Conservation (phyloP, 2,113 vertebrate species). For the Rousettus leschenaultii region DNA sequence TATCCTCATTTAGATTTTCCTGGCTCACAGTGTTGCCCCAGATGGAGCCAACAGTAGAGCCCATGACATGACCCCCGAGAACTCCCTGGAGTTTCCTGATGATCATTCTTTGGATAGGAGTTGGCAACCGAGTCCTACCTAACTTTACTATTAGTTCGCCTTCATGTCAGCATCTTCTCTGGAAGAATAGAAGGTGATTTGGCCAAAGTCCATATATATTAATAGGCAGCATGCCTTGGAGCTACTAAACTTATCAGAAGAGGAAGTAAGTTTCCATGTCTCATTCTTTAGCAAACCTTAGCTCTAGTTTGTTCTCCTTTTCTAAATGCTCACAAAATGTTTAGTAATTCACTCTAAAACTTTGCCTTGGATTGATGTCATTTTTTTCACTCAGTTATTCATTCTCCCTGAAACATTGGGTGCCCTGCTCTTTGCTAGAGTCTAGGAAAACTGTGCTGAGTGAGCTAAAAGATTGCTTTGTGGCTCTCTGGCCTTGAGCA, state of each 20-base stretch:
- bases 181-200: background rate
- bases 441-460: background rate
- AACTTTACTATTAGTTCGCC: background rate
- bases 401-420: background rate
- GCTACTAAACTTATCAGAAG: background rate
- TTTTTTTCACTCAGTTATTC: background rate
- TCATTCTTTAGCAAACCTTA: background rate
- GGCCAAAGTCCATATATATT: background rate
- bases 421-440: background rate
- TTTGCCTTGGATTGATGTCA: background rate
- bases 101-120: background rate
- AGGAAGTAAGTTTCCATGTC: background rate
- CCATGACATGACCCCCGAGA: background rate
- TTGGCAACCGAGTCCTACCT: background rate
- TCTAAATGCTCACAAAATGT: background rate
- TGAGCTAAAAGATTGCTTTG: background rate
- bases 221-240: fast-evolving
- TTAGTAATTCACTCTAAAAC: background rate
- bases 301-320: background rate
- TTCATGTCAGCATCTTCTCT: background rate
- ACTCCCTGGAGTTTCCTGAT: background rate
- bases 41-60: background rate
- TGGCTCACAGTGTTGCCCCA: background rate
- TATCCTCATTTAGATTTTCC: background rate
- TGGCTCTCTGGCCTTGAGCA: background rate